Evolutionary conservation across 2,113 vertebrate genomes (phyloP).

Genomic region (Plectropomus leopardus): DNA sequence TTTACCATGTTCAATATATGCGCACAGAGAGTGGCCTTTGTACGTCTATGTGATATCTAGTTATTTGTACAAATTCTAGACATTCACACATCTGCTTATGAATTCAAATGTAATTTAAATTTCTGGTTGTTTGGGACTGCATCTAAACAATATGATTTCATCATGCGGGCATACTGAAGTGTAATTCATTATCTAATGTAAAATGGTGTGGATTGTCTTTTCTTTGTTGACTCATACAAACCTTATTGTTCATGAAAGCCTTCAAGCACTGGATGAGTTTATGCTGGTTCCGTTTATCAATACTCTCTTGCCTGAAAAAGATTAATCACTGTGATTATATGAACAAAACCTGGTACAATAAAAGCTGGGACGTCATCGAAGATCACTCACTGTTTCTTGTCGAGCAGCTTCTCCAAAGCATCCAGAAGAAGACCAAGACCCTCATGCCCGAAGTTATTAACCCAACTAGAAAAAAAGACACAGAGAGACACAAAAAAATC

Average conservation of each 20-base stretch:
- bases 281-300: slow-evolving; percentile 97
- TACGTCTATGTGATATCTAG: not conserved
- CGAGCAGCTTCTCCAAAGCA: slow-evolving; percentile 93
- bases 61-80: not conserved
- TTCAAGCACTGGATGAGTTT: slow-evolving; percentile 99
- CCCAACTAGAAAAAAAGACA: slow-evolving; percentile 89
- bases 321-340: not conserved
- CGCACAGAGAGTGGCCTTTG: not conserved
- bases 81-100: not conserved
- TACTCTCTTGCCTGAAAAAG: slow-evolving; percentile 91
- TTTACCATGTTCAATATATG: not conserved
- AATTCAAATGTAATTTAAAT: not conserved
- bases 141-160: not conserved
- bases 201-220: not conserved
- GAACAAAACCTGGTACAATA: not conserved
- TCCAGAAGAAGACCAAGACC: slow-evolving; percentile 96
- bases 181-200: not conserved
- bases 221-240: slow-evolving; percentile 77
- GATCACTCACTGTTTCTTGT: slow-evolving; percentile 96
- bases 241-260: slow-evolving; percentile 99
- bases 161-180: not conserved
- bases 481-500: slow-evolving; percentile 29
- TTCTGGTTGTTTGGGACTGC: not conserved
- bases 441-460: slow-evolving; percentile 99
- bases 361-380: not conserved